These are phyloP conservation scores for Macropus fuliginosus DNA, from an alignment of 2,797 vertebrate species.

Conservation along the genomic window DNA sequence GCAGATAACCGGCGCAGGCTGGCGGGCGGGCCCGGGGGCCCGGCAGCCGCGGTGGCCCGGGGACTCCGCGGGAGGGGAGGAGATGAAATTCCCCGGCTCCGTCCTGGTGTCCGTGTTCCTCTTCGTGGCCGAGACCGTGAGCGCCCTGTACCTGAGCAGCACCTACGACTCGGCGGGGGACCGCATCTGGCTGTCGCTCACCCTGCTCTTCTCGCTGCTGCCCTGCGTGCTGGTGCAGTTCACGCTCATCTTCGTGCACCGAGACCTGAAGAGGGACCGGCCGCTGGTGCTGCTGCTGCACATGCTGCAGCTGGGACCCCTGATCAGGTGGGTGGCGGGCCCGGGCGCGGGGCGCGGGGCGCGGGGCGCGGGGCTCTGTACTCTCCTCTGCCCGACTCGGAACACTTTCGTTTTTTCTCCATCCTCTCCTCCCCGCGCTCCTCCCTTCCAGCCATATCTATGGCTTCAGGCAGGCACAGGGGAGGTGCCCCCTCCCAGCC, in stretches of 20 bases:
- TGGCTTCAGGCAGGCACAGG: background rate
- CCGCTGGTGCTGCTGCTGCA: slow-evolving; percentile 96
- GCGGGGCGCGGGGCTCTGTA: fast-evolving
- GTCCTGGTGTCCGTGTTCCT: slow-evolving; percentile 94
- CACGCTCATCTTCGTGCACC: slow-evolving; percentile 96
- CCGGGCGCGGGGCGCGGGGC: background rate
- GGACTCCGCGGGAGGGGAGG: slow-evolving; percentile 76
- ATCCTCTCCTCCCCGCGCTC: background rate
- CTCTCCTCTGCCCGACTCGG: background rate
- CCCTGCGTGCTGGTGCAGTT: slow-evolving; percentile 96
- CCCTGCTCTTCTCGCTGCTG: slow-evolving; percentile 94
- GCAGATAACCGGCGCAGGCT: background rate
- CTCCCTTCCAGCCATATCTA: background rate
- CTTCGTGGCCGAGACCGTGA: slow-evolving; percentile 93
- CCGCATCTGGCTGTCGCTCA: slow-evolving; percentile 94
- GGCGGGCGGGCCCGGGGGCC: background rate
- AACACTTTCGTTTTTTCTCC: background rate
- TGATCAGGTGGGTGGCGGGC: slow-evolving; percentile 90
- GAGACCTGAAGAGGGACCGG: slow-evolving; percentile 95
- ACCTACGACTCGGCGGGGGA: slow-evolving; percentile 93
- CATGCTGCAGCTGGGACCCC: slow-evolving; percentile 95
- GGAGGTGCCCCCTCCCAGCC: background rate
- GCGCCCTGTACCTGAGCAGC: slow-evolving; percentile 94
- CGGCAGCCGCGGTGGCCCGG: slow-evolving; percentile 59
- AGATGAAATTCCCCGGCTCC: slow-evolving; percentile 96